Evolutionary conservation across 2,113 vertebrate species (phyloP).

Genomic region (Nettapus auritus): DNA sequence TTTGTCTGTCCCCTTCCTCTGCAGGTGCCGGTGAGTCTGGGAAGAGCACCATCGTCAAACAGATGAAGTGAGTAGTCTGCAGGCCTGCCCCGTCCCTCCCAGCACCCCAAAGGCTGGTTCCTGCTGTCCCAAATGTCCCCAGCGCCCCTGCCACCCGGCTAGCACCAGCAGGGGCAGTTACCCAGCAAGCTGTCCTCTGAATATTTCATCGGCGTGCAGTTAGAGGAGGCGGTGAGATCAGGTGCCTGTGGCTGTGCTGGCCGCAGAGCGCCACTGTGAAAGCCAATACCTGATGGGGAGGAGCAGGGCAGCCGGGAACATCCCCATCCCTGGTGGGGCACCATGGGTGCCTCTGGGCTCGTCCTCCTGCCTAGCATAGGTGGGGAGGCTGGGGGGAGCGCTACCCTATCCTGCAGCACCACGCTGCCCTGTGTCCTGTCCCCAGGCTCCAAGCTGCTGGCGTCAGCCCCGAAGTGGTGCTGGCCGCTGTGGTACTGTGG

Average conservation of each 20-base stretch:
- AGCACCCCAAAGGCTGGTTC: not conserved
- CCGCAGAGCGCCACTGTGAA: not conserved
- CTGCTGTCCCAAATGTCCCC: not conserved
- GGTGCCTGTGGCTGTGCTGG: not conserved
- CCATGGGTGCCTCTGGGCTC: too few species aligned
- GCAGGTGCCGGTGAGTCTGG: conserved; percentile 96
- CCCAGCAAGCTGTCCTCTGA: not conserved
- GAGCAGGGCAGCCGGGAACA: too few species aligned
- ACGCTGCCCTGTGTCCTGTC: not conserved
- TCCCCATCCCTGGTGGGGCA: too few species aligned
- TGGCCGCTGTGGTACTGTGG: not conserved
- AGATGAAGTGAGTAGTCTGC: conserved; percentile 93
- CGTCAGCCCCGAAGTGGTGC: not conserved
- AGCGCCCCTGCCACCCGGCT: not conserved
- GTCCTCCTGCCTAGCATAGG: too few species aligned
- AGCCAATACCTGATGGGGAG: not conserved
- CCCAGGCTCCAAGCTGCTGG: not conserved
- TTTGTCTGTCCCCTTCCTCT: conserved; percentile 46
- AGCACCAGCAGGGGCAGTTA: not conserved
- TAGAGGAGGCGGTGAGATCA: not conserved
- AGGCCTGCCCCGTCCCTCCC: not conserved
- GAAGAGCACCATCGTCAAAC: conserved; percentile 98
- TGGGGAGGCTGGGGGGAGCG: too few species aligned
- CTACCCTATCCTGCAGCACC: not conserved
- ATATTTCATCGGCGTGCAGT: not conserved